phyloP scores from a whole-genome alignment of 2,797 vertebrate genomes.

The Melanitta fusca region DNA sequence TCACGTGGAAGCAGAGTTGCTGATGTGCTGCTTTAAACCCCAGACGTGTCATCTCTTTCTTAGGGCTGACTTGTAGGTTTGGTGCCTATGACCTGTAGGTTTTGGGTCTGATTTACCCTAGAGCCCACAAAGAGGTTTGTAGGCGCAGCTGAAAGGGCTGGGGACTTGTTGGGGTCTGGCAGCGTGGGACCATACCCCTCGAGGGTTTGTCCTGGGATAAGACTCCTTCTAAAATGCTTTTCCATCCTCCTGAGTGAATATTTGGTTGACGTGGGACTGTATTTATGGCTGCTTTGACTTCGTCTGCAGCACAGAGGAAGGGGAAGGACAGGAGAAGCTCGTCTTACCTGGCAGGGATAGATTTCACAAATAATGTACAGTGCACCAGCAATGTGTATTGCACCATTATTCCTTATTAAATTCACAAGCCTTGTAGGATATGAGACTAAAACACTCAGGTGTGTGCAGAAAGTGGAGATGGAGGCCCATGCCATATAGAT shows the following conservation, averaged over 20 bases:
- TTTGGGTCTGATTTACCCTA: neutral
- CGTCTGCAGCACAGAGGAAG: neutral
- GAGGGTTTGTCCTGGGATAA: neutral
- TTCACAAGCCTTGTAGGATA: neutral
- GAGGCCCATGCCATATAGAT: neutral
- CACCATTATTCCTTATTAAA: neutral
- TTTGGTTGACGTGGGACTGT: neutral
- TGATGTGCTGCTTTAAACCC: neutral
- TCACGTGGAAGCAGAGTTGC: neutral
- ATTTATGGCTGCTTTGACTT: neutral
- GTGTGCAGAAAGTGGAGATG: neutral
- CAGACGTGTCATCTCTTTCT: neutral
- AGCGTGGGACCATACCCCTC: neutral
- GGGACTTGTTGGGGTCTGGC: neutral
- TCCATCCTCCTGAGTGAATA: neutral
- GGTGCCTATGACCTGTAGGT: no score
- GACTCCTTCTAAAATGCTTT: neutral
- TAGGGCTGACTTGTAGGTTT: neutral
- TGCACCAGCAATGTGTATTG: neutral
- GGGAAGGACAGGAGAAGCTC: neutral
- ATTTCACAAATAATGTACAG: neutral
- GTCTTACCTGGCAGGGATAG: neutral
- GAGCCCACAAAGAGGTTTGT: neutral
- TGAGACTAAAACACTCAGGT: neutral
- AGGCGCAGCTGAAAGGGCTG: neutral